Evolutionary conservation across 2,797 vertebrate genomes (phyloP).

Genomic region (Yasuhikotakia modesta): DNA sequence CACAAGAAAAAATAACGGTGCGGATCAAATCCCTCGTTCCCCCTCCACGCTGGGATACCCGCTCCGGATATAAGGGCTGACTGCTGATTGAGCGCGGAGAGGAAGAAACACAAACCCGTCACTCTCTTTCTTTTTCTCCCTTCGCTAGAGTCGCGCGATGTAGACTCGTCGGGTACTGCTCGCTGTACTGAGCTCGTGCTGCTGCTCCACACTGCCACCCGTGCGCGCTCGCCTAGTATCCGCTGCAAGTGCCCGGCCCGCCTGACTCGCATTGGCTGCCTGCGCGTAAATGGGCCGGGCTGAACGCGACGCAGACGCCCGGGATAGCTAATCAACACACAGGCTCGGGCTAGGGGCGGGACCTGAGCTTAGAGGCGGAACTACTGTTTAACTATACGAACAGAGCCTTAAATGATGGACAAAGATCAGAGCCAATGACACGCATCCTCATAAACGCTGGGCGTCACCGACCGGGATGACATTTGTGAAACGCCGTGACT

Average conservation of each 20-base stretch:
- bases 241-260: slow-evolving; percentile 66
- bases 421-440: slow-evolving; percentile 62
- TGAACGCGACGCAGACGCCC: slow-evolving; percentile 28
- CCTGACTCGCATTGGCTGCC: slow-evolving; percentile 66
- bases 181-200: slow-evolving; percentile 74
- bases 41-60: slow-evolving; percentile 69
- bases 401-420: slow-evolving; percentile 57
- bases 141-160: slow-evolving; percentile 66
- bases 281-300: background rate
- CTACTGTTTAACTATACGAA: slow-evolving; percentile 40
- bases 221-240: slow-evolving; percentile 71
- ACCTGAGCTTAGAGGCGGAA: slow-evolving; percentile 52
- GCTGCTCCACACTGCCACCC: slow-evolving; percentile 73
- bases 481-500: slow-evolving; percentile 59
- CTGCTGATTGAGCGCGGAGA: slow-evolving; percentile 66
- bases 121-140: slow-evolving; percentile 51
- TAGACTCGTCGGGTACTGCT: slow-evolving; percentile 57
- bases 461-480: slow-evolving; percentile 61
- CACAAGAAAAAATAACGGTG: slow-evolving; percentile 75
- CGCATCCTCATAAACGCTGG: slow-evolving; percentile 56
- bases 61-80: slow-evolving; percentile 59
- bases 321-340: slow-evolving; percentile 63
- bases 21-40: slow-evolving; percentile 73
- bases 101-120: slow-evolving; percentile 69
- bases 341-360: background rate